A percentile compares a stretch with the other conserved stretches of the same genome.
Evolutionary conservation across 2,113 vertebrate genomes (phyloP).

Genomic region (Microcebus griseorufus): DNA sequence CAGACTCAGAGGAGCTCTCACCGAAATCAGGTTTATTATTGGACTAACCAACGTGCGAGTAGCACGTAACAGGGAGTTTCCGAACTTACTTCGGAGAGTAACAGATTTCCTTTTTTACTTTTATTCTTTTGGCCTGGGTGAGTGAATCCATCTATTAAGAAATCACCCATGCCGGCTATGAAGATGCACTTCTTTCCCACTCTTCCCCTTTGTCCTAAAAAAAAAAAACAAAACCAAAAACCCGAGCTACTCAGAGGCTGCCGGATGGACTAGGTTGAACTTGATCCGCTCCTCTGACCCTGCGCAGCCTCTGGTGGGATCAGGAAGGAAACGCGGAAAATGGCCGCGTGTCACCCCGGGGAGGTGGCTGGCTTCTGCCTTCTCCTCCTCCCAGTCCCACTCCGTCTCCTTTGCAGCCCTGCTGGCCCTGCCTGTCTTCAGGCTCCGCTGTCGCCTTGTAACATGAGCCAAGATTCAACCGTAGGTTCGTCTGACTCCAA

Average conservation of each 20-base stretch:
- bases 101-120: neutral
- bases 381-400: neutral
- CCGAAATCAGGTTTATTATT: neutral
- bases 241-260: neutral
- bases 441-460: neutral
- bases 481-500: neutral
- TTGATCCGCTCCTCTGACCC: rapidly evolving
- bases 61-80: neutral
- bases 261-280: neutral
- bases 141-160: neutral
- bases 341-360: rapidly evolving
- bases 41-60: neutral
- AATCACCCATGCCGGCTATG: neutral
- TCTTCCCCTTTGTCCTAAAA: neutral
- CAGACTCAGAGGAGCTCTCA: neutral
- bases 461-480: neutral
- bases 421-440: neutral
- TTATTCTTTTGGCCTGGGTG: no score
- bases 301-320: neutral
- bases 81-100: neutral
- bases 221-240: neutral
- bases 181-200: neutral
- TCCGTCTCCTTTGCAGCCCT: neutral
- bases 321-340: neutral
- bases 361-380: neutral